These are phyloP conservation scores for Hermetia illucens DNA, from an alignment of 1,140 invertebrate genomes.

Conservation along the genomic window DNA sequence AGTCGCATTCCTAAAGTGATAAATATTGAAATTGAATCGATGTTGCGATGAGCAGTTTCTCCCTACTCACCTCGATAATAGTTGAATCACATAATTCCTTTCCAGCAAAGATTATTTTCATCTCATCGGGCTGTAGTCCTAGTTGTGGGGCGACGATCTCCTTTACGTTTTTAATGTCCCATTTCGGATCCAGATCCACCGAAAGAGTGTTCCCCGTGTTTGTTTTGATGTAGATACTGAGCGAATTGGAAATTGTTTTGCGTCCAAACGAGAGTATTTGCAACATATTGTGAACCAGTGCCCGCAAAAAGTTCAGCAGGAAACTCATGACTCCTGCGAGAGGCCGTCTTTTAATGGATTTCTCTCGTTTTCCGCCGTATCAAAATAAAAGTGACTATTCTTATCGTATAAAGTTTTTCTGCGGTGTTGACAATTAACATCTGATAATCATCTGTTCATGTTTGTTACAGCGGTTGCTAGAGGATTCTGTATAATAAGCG, in stretches of 20 bases:
- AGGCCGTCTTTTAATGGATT: too few species aligned
- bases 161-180: conserved; percentile 62
- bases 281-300: conserved; percentile 43
- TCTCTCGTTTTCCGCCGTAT: too few species aligned
- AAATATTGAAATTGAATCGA: background rate
- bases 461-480: too few species aligned
- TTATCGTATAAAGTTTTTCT: too few species aligned
- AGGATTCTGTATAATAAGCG: too few species aligned
- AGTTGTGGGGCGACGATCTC: conserved; percentile 53
- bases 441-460: too few species aligned
- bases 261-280: conserved; percentile 45
- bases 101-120: conserved; percentile 75
- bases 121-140: conserved; percentile 49
- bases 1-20: conserved; percentile 55
- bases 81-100: conserved; percentile 64
- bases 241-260: conserved; percentile 41
- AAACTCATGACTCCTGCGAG: conserved; percentile 35
- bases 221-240: conserved; percentile 58
- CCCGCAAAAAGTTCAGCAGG: conserved; percentile 38
- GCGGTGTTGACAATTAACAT: too few species aligned
- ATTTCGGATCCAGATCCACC: conserved; percentile 56
- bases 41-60: background rate
- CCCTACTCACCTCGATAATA: conserved; percentile 44
- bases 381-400: too few species aligned
- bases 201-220: conserved; percentile 50